Percentiles rank a stretch among this genome's conserved stretches.
Evolutionary conservation across 2,113 vertebrate genomes (phyloP).

Genomic region (Nannospalax galili): DNA sequence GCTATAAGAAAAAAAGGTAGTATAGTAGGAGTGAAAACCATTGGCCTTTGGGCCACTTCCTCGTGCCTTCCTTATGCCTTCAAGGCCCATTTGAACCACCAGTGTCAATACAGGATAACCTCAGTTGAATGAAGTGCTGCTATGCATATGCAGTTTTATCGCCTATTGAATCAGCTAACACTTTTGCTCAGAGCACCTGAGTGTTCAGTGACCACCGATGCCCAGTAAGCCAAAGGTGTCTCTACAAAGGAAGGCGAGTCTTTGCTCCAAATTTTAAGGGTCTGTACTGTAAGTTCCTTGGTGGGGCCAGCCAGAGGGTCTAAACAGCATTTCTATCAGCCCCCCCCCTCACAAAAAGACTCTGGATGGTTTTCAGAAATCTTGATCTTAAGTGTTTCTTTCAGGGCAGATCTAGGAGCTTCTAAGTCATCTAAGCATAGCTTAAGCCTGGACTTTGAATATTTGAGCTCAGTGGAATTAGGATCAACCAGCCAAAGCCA

Average conservation of each 20-base stretch:
- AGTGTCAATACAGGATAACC: neutral
- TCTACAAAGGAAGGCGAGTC: neutral
- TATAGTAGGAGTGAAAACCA: neutral
- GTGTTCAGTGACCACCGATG: neutral
- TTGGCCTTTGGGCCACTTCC: neutral
- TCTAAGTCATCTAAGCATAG: neutral
- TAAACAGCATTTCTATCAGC: neutral
- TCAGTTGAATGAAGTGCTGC: neutral
- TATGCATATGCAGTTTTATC: neutral
- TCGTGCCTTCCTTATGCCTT: neutral
- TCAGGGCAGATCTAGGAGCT: neutral
- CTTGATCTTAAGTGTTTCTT: neutral
- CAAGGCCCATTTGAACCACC: neutral
- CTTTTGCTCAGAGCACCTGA: neutral
- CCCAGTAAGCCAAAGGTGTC: neutral
- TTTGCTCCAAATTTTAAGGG: neutral
- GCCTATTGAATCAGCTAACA: neutral
- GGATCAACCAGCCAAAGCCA: neutral
- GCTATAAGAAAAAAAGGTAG: neutral
- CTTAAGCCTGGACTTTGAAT: neutral
- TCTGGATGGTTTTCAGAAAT: conserved; percentile 24
- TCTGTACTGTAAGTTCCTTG: neutral
- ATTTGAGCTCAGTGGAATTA: neutral
- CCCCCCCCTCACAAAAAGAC: neutral
- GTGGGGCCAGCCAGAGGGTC: neutral